phyloP scores from a whole-genome alignment of 2,797 vertebrate species.

The Podarcis lilfordi region DNA sequence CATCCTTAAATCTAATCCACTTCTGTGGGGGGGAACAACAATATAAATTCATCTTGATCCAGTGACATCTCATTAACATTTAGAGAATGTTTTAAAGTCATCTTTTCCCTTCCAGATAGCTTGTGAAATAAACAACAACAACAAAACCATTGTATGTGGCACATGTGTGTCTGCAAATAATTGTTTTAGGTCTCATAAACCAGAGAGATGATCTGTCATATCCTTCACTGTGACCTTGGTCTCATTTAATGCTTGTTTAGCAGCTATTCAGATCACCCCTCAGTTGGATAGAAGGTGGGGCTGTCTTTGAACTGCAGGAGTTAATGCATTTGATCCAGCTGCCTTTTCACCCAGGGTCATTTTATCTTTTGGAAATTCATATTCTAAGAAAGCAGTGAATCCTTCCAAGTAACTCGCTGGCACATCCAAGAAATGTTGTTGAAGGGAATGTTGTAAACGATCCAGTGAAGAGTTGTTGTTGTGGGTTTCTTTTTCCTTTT shows the following conservation, averaged over 20 bases:
- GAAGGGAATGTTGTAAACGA: slow-evolving; percentile 70
- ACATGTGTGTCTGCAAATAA: background rate
- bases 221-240: slow-evolving; percentile 3
- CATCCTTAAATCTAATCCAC: background rate
- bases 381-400: slow-evolving; percentile 75
- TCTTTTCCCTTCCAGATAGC: background rate
- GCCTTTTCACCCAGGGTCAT: slow-evolving; percentile 62
- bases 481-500: too few species aligned
- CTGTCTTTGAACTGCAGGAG: background rate
- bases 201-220: background rate
- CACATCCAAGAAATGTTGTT: slow-evolving; percentile 70
- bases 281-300: background rate
- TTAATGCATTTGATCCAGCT: slow-evolving; percentile 62
- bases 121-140: background rate
- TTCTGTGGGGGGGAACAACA: background rate
- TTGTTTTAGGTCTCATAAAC: background rate
- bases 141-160: background rate
- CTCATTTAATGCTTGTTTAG: slow-evolving; percentile 1
- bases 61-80: background rate
- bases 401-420: slow-evolving; percentile 72
- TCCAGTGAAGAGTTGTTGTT: slow-evolving; percentile 49
- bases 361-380: slow-evolving; percentile 70
- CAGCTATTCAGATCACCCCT: rapidly evolving
- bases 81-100: background rate
- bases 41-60: background rate